phyloP scores from a whole-genome alignment of 1,140 invertebrate species.

The Leptinotarsa lineolata region DNA sequence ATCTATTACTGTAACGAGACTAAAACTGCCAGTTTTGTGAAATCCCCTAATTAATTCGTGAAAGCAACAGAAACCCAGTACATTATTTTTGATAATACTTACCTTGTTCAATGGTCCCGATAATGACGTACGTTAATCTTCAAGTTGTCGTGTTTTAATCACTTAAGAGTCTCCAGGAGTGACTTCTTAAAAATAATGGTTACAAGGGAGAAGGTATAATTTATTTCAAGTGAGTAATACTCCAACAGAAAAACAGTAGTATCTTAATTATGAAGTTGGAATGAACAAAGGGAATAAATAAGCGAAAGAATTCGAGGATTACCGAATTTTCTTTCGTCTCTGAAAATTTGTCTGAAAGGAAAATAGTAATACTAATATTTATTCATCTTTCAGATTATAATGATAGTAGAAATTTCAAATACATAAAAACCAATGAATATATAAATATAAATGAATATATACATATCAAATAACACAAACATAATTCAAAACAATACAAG shows the following conservation, averaged over 20 bases:
- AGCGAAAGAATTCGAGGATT: background rate
- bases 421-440: too few relatives aligned
- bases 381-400: too few relatives aligned
- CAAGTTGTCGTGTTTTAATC: slow-evolving; percentile 14
- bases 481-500: too few relatives aligned
- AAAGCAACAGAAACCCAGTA: slow-evolving; percentile 10
- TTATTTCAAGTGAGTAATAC: slow-evolving; percentile 6
- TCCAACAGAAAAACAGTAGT: slow-evolving; percentile 1
- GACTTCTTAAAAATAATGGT: slow-evolving; percentile 3
- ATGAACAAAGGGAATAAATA: background rate
- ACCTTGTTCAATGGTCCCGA: slow-evolving; percentile 11
- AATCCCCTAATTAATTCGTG: background rate
- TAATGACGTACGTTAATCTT: slow-evolving; percentile 23
- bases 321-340: too few relatives aligned
- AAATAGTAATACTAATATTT: too few relatives aligned
- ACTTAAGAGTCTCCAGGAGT: slow-evolving; percentile 5
- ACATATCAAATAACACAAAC: too few relatives aligned
- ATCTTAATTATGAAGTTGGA: background rate
- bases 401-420: too few relatives aligned
- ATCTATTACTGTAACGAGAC: too few relatives aligned
- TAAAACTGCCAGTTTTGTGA: background rate
- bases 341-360: too few relatives aligned
- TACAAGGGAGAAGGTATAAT: slow-evolving; percentile 1
- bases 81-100: slow-evolving; percentile 12
- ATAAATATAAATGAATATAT: too few relatives aligned